A percentile compares a stretch with the other conserved stretches of the same genome.
These are phyloP conservation scores for Taenaris catops DNA, from an alignment of 2,888 invertebrate genomes.

Conservation along the genomic window DNA sequence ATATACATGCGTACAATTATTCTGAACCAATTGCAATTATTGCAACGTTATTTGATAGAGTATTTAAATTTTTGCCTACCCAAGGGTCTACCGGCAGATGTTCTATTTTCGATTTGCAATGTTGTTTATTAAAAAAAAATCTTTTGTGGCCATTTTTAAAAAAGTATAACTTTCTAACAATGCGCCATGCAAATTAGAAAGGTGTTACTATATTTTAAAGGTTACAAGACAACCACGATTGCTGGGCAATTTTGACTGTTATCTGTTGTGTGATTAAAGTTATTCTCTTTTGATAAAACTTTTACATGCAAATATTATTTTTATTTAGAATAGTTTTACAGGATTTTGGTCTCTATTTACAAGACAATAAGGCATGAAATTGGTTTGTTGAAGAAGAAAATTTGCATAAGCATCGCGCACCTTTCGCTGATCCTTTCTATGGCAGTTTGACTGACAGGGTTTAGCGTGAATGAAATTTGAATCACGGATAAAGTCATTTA, in stretches of 20 bases:
- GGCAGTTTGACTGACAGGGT: constrained; percentile 68
- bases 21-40: too few species aligned
- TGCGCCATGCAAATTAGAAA: constrained; percentile 75
- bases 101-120: constrained; percentile 62
- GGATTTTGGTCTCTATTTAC: constrained; percentile 31
- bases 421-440: constrained; percentile 70
- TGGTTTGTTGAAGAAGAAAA: constrained; percentile 41
- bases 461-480: constrained; percentile 39
- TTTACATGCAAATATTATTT: constrained; percentile 41
- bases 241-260: constrained; percentile 38
- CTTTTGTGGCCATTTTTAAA: constrained; percentile 74
- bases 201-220: constrained; percentile 30
- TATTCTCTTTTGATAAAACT: constrained; percentile 34
- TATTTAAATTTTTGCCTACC: constrained; percentile 35
- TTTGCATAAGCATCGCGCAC: constrained; percentile 73
- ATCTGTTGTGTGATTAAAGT: constrained; percentile 28
- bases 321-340: constrained; percentile 31
- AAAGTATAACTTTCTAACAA: constrained; percentile 70
- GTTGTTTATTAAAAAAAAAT: constrained; percentile 72
- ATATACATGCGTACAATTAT: too few species aligned
- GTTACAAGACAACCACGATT: constrained; percentile 28
- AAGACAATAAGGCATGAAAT: constrained; percentile 29
- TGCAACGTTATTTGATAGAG: too few species aligned
- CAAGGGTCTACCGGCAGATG: constrained; percentile 58
- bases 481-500: constrained; percentile 32